Base-by-base conservation (phyloP, 2,797 vertebrate genomes). In the Chlorospingus flavigularis region DNA sequence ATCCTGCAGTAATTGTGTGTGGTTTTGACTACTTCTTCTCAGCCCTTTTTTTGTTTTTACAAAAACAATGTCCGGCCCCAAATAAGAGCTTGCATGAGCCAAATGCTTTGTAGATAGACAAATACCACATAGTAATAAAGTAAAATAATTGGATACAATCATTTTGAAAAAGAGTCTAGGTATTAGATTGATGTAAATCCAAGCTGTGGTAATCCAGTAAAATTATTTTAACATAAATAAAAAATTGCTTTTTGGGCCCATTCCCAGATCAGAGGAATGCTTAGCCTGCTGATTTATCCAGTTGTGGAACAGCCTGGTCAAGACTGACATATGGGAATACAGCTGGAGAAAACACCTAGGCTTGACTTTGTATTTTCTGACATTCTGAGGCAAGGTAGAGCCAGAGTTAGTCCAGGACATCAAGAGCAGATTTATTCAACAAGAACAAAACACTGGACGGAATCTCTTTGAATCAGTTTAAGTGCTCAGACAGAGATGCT, bases 321-420 rank as follows among this genome's bases (percentile, higher is more conserved):
- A 90, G 82, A 20, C 1, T 79, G 70, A 96, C 73, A 58, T 63
- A 42, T 72, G 81, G 79, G 87, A 97, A 97, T 95, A 93, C 21
- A 89, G 35, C 61, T 95, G 92, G 93, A 92, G 45, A 42, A 77
- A 94, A 75, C 62, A 91, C 53, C 48, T 53, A 70, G 43, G 65
- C 77, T 97, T 91, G 76, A 42, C 35, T 94, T 97, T 80, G 39
- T 58, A 21, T 96, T 97, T 97, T 94, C 81, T 92, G 95, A 92
- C 68, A 91, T 39, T 84, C 88, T 45, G 66, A 94, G 63, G 21
- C 70, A 97, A 96, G 68, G 24, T 47, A 82, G 61, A 62, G 30
- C 17, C 68, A 65, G 86, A 90, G 35, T n/a, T 81, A 67, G 28
- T 70, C 77, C 88, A 86, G 28, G 76, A 90, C 72, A 94, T 57